phyloP scores from a whole-genome alignment of 2,113 vertebrate species.

The Cochlearius cochlearius region DNA sequence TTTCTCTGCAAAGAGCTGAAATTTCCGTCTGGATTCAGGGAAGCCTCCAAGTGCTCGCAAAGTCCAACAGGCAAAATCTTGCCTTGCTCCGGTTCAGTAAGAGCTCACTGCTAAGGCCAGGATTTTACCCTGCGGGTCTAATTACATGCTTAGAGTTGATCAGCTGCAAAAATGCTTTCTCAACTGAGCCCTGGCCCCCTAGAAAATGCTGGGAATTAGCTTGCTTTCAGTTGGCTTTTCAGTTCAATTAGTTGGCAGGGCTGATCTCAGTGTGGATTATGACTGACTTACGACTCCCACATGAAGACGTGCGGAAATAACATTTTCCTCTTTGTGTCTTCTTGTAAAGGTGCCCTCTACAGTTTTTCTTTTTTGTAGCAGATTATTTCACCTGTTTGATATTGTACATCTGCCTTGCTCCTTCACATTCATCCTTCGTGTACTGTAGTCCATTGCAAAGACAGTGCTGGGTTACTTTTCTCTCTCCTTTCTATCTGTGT shows the following conservation, averaged over 20 bases:
- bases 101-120: background rate
- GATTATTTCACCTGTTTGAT: background rate
- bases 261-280: background rate
- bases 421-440: background rate
- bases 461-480: background rate
- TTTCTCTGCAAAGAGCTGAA: background rate
- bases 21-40: background rate
- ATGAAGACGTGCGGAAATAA: accelerated
- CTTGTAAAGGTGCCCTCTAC: background rate
- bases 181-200: background rate
- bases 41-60: accelerated
- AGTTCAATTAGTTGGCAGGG: background rate
- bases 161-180: background rate
- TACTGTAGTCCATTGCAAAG: background rate
- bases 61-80: background rate
- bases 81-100: background rate
- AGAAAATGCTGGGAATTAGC: background rate
- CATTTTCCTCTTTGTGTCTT: background rate
- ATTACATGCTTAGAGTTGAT: background rate
- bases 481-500: background rate
- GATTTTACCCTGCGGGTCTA: background rate
- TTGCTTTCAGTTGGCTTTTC: background rate
- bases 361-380: background rate
- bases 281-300: background rate
- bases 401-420: background rate